Evolutionary conservation across 2,113 vertebrate species (phyloP).

Genomic region (Aptenodytes forsteri): DNA sequence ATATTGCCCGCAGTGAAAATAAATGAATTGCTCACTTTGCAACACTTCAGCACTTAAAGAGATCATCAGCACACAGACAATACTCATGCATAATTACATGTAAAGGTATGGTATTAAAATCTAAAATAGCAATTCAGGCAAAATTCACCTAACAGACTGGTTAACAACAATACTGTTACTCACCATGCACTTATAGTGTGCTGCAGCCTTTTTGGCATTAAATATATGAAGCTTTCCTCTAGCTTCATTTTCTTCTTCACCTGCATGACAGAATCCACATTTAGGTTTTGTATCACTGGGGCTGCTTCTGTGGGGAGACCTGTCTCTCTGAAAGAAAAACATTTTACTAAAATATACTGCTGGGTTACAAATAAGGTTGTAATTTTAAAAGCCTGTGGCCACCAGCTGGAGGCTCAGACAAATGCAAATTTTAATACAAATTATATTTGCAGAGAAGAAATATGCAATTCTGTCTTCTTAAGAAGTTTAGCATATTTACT

Average conservation of each 20-base stretch:
- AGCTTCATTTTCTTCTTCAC: conserved; percentile 95
- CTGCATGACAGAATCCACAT: conserved; percentile 97
- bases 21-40: conserved; percentile 36
- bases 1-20: conserved; percentile 30
- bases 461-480: conserved; percentile 38
- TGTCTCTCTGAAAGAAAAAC: conserved; percentile 87
- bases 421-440: background rate
- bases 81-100: conserved; percentile 11
- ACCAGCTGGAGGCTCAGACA: conserved; percentile 63
- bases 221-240: conserved; percentile 94
- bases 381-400: conserved; percentile 55
- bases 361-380: conserved; percentile 48
- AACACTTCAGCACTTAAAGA: conserved; percentile 7
- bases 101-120: background rate
- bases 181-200: conserved; percentile 99
- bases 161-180: conserved; percentile 25
- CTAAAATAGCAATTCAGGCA: background rate
- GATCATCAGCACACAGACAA: conserved; percentile 30
- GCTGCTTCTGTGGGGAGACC: conserved; percentile 93
- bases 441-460: conserved; percentile 19
- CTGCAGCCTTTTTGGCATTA: conserved; percentile 97
- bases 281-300: conserved; percentile 92
- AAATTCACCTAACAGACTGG: background rate
- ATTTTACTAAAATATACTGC: conserved; percentile 65
- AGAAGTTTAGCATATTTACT: conserved; percentile 57